A percentile compares a stretch with the other conserved stretches of the same genome.
Evolutionary conservation across 1,140 invertebrate genomes (phyloP).

Genomic region (Anoplolepis gracilipes): DNA sequence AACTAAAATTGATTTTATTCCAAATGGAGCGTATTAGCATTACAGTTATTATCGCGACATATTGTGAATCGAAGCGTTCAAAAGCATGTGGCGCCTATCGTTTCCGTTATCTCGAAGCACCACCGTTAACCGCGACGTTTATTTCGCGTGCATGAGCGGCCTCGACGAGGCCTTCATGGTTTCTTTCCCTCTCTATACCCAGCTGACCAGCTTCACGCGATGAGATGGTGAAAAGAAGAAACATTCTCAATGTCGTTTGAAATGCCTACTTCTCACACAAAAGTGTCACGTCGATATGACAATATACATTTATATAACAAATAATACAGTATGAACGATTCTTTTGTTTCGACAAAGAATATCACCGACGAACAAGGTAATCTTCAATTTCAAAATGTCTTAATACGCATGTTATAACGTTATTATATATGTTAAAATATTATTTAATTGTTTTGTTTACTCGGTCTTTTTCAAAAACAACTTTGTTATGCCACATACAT

Average conservation of each 20-base stretch:
- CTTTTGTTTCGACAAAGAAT: neutral
- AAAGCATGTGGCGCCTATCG: neutral
- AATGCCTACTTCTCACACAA: constrained; percentile 51
- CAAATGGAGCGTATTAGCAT: neutral
- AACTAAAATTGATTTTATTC: neutral
- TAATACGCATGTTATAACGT: neutral
- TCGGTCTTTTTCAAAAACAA: neutral
- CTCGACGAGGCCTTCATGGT: constrained; percentile 70
- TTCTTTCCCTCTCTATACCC: constrained; percentile 59
- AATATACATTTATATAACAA: constrained; percentile 4
- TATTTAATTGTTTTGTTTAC: neutral
- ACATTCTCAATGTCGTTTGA: constrained; percentile 62
- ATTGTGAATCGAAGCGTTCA: neutral
- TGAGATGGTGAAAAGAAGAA: constrained; percentile 74
- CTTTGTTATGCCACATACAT: too few species aligned
- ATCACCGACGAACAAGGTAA: neutral
- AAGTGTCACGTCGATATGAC: constrained; percentile 13
- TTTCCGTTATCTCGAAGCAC: constrained; percentile 50
- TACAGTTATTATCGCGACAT: constrained; percentile 8
- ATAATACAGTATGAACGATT: neutral
- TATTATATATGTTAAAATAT: too few species aligned
- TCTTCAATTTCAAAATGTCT: neutral
- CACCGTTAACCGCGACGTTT: constrained; percentile 48
- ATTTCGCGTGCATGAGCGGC: constrained; percentile 49
- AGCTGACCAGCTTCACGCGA: constrained; percentile 67